These are phyloP conservation scores for Spermophilus dauricus DNA, from an alignment of 2,113 vertebrate genomes.

Conservation along the genomic window DNA sequence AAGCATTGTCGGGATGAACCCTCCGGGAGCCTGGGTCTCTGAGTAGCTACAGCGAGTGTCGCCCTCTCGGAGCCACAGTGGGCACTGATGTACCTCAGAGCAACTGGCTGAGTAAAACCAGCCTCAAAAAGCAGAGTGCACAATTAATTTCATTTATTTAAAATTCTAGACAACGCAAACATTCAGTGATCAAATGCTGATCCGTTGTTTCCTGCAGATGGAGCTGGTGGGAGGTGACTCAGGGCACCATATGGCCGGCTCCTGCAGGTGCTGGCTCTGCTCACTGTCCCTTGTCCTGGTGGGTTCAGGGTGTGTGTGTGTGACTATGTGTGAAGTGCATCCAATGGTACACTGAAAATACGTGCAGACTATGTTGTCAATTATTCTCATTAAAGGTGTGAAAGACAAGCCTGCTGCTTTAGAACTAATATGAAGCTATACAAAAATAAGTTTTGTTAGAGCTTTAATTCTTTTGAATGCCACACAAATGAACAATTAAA, in stretches of 20 bases:
- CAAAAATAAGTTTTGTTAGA: slow-evolving; percentile 74
- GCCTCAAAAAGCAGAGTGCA: not conserved
- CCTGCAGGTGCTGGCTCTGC: not conserved
- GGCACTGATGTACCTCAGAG: too few relatives aligned
- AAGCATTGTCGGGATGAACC: too few relatives aligned
- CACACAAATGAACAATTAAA: slow-evolving; percentile 64
- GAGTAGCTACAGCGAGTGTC: too few relatives aligned
- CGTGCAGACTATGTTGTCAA: not conserved
- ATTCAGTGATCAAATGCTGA: not conserved
- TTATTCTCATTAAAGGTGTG: not conserved
- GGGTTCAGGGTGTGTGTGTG: slow-evolving; percentile 1
- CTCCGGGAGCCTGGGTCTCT: too few relatives aligned
- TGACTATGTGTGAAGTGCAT: not conserved
- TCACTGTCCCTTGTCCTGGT: not conserved
- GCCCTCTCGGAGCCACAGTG: too few relatives aligned
- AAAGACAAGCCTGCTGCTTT: slow-evolving; percentile 68
- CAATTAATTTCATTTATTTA: too few relatives aligned
- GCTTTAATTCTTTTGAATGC: slow-evolving; percentile 61
- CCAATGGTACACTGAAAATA: not conserved
- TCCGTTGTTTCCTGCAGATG: not conserved
- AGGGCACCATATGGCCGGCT: accelerated
- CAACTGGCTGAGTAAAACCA: too few relatives aligned
- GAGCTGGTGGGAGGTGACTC: not conserved
- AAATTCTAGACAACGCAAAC: not conserved
- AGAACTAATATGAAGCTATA: slow-evolving; percentile 73